Evolutionary conservation across 2,888 invertebrate species (phyloP).

Genomic region (Hydriomena furcata): DNA sequence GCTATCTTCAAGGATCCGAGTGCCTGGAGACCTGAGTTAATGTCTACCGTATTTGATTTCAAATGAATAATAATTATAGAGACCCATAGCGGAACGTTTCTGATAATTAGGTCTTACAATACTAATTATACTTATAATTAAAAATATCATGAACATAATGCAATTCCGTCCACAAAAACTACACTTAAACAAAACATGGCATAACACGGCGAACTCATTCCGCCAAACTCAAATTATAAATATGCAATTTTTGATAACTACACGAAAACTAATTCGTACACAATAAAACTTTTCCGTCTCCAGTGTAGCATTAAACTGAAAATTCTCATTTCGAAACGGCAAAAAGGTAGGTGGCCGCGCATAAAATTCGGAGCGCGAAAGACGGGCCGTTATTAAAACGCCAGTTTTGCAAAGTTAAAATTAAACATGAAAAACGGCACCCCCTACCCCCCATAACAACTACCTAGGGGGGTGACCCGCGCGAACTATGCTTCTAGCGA

Average conservation of each 20-base stretch:
- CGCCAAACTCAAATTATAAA: constrained; percentile 19
- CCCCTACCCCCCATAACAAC: constrained; percentile 38
- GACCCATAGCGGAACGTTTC: too few relatives aligned
- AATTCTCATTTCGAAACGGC: constrained; percentile 64
- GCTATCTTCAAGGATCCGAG: too few relatives aligned
- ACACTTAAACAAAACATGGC: constrained; percentile 2
- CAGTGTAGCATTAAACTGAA: constrained; percentile 63
- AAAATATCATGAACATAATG: too few relatives aligned
- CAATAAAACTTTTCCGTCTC: constrained; percentile 73
- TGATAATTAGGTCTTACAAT: too few relatives aligned
- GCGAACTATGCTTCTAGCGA: constrained; percentile 54
- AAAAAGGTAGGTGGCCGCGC: constrained; percentile 64
- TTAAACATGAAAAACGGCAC: constrained; percentile 82
- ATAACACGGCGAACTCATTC: constrained; percentile 4
- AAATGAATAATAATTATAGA: too few relatives aligned
- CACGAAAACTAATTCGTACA: constrained; percentile 68
- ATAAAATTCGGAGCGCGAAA: constrained; percentile 74
- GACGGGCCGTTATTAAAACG: constrained; percentile 79
- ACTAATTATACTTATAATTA: too few relatives aligned
- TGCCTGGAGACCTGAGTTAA: too few relatives aligned
- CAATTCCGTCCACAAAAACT: too few relatives aligned
- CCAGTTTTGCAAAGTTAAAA: constrained; percentile 81
- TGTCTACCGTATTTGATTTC: too few relatives aligned
- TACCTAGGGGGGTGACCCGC: constrained; percentile 48
- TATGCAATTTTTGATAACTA: constrained; percentile 32